Evolutionary conservation across 2,888 invertebrate species (phyloP).

Genomic region (Iphiclides podalirius): DNA sequence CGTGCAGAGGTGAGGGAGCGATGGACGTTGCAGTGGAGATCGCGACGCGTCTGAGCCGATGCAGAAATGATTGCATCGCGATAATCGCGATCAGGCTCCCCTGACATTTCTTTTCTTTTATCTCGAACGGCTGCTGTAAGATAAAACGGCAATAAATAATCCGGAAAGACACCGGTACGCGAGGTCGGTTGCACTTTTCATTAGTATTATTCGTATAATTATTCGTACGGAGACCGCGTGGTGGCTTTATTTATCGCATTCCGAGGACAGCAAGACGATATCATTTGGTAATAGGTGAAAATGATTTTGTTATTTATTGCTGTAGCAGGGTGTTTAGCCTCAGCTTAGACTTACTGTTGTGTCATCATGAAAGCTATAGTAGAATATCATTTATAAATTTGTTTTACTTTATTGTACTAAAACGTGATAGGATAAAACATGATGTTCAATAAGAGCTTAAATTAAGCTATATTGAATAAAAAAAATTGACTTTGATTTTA

Average conservation of each 20-base stretch:
- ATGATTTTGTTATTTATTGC: slow-evolving; percentile 51
- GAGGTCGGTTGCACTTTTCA: slow-evolving; percentile 67
- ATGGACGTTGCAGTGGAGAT: slow-evolving; percentile 10
- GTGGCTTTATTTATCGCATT: slow-evolving; percentile 53
- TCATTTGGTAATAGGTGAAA: slow-evolving; percentile 54
- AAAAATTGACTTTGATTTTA: no score
- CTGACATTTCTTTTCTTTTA: slow-evolving; percentile 77
- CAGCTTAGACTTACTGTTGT: no score
- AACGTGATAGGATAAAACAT: no score
- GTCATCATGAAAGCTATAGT: no score
- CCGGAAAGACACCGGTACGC: slow-evolving; percentile 60
- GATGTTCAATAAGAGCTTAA: no score
- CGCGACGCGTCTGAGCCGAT: slow-evolving; percentile 18
- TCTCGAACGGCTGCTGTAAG: slow-evolving; percentile 66
- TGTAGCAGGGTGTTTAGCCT: slow-evolving; percentile 14
- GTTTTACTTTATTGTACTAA: no score
- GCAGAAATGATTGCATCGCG: slow-evolving; percentile 67
- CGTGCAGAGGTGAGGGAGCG: not conserved
- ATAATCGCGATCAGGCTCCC: slow-evolving; percentile 71
- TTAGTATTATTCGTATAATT: slow-evolving; percentile 72
- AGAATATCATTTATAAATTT: no score
- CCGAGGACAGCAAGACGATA: slow-evolving; percentile 46
- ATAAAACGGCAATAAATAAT: slow-evolving; percentile 77
- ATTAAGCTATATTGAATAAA: no score
- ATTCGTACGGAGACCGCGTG: slow-evolving; percentile 52